Percentiles rank a stretch among this genome's conserved stretches.
Conservation (phyloP, 2,888 invertebrate genomes). For the Linyphia triangularis region DNA sequence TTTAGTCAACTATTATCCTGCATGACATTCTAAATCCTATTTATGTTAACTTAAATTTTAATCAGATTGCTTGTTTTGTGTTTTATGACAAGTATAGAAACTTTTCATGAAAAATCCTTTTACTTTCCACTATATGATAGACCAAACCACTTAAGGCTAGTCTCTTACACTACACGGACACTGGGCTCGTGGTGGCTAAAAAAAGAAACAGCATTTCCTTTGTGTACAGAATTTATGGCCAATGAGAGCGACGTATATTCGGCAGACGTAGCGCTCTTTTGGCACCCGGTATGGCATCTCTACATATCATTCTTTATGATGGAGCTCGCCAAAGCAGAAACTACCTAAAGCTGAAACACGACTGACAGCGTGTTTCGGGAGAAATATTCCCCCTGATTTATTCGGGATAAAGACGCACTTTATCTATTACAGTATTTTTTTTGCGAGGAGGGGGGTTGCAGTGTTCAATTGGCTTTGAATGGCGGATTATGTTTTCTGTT, state of each 20-base stretch:
- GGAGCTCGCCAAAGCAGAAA: background rate
- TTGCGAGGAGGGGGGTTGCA: too few species aligned
- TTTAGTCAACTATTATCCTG: too few species aligned
- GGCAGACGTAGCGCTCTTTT: conserved; percentile 17
- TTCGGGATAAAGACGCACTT: background rate
- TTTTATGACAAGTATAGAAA: too few species aligned
- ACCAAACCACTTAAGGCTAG: conserved; percentile 9
- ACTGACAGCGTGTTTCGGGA: background rate
- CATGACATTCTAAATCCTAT: too few species aligned
- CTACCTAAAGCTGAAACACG: background rate
- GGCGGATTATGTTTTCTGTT: too few species aligned
- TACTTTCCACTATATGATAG: background rate
- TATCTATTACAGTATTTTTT: background rate
- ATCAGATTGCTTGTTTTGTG: too few species aligned
- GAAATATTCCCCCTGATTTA: background rate
- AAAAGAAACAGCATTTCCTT: conserved; percentile 5
- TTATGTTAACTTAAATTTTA: too few species aligned
- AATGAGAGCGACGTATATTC: conserved; percentile 14
- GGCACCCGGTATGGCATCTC: conserved; percentile 6
- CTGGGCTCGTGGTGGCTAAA: background rate
- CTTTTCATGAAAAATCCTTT: too few species aligned
- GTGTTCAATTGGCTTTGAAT: too few species aligned
- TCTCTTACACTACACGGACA: too few species aligned
- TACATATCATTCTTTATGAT: conserved; percentile 22
- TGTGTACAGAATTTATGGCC: conserved; percentile 31